phyloP scores from a whole-genome alignment of 2,113 vertebrate genomes.

The Myotis brandtii region DNA sequence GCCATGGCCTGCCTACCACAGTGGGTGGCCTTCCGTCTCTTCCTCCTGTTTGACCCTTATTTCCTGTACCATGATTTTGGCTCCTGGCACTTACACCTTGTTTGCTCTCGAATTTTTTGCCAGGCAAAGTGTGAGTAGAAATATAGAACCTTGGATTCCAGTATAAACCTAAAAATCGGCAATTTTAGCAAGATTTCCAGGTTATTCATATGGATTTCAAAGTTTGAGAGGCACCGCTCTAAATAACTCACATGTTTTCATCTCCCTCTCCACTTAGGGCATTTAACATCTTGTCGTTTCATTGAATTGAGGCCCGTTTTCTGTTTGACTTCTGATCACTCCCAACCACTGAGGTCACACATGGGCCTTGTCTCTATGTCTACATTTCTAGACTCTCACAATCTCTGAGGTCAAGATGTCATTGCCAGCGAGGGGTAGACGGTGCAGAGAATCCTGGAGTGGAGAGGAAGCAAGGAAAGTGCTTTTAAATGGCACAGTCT shows the following conservation, averaged over 20 bases:
- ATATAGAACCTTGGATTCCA: not conserved
- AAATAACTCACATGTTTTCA: not conserved
- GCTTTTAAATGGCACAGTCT: constrained; percentile 59
- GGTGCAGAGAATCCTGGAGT: not conserved
- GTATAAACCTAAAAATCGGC: not conserved
- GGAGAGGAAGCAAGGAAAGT: not conserved
- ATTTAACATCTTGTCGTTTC: not conserved
- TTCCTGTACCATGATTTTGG: not conserved
- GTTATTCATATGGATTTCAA: not conserved
- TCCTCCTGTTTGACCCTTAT: not conserved
- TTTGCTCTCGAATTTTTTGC: not conserved
- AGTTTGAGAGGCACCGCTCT: not conserved
- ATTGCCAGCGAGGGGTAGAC: not conserved
- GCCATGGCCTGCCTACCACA: accelerated
- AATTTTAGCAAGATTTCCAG: not conserved
- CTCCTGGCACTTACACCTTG: not conserved
- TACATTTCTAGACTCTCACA: not conserved
- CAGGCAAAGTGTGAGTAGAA: not conserved
- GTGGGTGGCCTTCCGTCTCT: not conserved
- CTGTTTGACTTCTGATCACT: not conserved
- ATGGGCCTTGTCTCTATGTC: not conserved
- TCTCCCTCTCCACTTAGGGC: not conserved
- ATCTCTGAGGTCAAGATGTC: constrained; percentile 46
- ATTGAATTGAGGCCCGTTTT: not conserved
- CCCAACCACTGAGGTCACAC: not conserved